Percentiles rank a stretch among this genome's conserved stretches.
Conservation (phyloP, 1,140 invertebrate species). For the Papilio polyxenes region DNA sequence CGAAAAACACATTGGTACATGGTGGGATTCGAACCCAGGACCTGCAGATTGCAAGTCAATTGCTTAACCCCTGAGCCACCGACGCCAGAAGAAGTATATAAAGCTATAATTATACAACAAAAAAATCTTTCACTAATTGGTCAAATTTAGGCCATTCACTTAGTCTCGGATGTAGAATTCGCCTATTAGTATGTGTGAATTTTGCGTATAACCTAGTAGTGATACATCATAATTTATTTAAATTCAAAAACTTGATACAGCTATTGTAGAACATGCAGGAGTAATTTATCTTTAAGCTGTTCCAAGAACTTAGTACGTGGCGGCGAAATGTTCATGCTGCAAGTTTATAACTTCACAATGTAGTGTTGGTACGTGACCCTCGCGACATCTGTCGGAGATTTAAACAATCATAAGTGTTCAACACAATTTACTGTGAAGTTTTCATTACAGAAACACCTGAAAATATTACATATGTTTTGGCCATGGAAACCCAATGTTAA, state of each 20-base stretch:
- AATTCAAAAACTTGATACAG: conserved; percentile 9
- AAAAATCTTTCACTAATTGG: too few species aligned
- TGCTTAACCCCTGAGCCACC: too few species aligned
- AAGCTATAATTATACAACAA: too few species aligned
- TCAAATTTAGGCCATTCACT: too few species aligned
- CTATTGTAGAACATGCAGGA: background rate
- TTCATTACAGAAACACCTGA: background rate
- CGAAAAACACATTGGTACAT: too few species aligned
- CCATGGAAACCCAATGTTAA: too few species aligned
- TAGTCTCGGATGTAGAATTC: too few species aligned
- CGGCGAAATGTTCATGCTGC: background rate
- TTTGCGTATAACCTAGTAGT: too few species aligned
- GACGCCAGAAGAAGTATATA: too few species aligned
- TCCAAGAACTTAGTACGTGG: conserved; percentile 21
- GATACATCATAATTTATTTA: background rate
- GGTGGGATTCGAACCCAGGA: too few species aligned
- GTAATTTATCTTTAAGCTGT: conserved; percentile 30
- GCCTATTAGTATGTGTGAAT: too few species aligned
- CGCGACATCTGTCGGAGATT: conserved; percentile 17
- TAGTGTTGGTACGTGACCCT: conserved; percentile 30
- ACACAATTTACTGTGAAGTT: background rate
- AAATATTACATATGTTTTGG: background rate
- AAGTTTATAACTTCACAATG: conserved; percentile 29
- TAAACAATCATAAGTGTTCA: background rate
- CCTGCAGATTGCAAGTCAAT: too few species aligned